Conservation (phyloP, 2,888 invertebrate genomes). For the Bombyx huttoni region DNA sequence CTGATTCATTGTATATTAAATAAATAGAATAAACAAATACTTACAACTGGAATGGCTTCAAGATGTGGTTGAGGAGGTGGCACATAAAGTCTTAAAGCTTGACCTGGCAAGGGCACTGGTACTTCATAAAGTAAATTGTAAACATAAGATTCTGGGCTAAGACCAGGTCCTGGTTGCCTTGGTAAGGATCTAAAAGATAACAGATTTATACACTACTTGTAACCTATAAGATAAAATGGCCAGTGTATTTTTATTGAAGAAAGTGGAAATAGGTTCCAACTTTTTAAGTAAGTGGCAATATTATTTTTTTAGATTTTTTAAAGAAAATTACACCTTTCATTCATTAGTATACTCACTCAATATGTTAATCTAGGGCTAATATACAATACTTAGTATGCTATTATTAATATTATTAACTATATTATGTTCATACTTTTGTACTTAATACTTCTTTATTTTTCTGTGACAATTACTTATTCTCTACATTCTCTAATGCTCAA, state of each 20-base stretch:
- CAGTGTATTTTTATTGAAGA: no score
- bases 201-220: not conserved
- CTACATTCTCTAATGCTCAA: no score
- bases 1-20: not conserved
- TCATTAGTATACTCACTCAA: no score
- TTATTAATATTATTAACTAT: no score
- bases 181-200: slow-evolving; percentile 78
- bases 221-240: no score
- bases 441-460: no score
- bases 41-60: slow-evolving; percentile 75
- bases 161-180: slow-evolving; percentile 80
- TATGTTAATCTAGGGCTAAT: no score
- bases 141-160: slow-evolving; percentile 93
- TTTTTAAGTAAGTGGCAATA: not conserved
- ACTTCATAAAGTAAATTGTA: slow-evolving; percentile 97
- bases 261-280: not conserved
- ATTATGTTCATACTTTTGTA: no score
- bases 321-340: no score
- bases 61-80: slow-evolving; percentile 80
- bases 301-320: not conserved
- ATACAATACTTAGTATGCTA: no score
- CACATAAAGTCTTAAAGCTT: slow-evolving; percentile 84
- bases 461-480: no score
- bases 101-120: slow-evolving; percentile 89
- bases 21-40: slow-evolving; percentile 14